These are phyloP conservation scores for Agrochola lota DNA, from an alignment of 2,888 invertebrate species.

Conservation along the genomic window DNA sequence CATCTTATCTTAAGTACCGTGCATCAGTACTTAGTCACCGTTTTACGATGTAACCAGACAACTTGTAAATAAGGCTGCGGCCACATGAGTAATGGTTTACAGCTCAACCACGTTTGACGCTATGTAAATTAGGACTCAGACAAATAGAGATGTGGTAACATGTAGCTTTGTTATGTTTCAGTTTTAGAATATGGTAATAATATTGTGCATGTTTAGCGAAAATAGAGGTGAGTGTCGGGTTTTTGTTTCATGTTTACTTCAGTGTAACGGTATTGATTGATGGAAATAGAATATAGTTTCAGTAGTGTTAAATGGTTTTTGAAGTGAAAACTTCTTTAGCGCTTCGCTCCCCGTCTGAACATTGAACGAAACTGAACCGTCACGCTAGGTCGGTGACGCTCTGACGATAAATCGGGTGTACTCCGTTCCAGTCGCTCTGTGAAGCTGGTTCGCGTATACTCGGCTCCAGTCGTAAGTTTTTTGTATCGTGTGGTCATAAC, in stretches of 20 bases:
- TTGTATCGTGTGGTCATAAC: too few species aligned
- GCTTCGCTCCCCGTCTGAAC: too few species aligned
- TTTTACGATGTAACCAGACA: constrained; percentile 45
- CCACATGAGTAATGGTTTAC: constrained; percentile 59
- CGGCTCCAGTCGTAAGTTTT: too few species aligned
- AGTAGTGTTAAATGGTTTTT: neutral
- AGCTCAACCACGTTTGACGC: constrained; percentile 28
- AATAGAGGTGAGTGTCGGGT: constrained; percentile 3
- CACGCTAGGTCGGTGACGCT: neutral
- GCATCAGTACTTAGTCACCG: constrained; percentile 57
- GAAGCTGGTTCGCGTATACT: neutral
- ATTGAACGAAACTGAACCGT: neutral
- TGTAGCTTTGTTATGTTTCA: constrained; percentile 22
- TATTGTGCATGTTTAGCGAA: constrained; percentile 23
- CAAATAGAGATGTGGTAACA: constrained; percentile 46
- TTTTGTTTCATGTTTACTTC: neutral
- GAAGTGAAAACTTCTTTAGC: neutral
- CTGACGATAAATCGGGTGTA: neutral
- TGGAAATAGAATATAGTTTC: too few species aligned
- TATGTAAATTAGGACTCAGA: constrained; percentile 52
- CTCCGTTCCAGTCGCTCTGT: too few species aligned
- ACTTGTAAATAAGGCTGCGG: constrained; percentile 48
- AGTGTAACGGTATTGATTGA: constrained; percentile 1
- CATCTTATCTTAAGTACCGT: constrained; percentile 39
- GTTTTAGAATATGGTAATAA: constrained; percentile 35